A percentile compares a stretch with the other conserved stretches of the same genome.
Evolutionary conservation across 2,888 invertebrate species (phyloP).

Genomic region (Tetramorium bicarinatum): DNA sequence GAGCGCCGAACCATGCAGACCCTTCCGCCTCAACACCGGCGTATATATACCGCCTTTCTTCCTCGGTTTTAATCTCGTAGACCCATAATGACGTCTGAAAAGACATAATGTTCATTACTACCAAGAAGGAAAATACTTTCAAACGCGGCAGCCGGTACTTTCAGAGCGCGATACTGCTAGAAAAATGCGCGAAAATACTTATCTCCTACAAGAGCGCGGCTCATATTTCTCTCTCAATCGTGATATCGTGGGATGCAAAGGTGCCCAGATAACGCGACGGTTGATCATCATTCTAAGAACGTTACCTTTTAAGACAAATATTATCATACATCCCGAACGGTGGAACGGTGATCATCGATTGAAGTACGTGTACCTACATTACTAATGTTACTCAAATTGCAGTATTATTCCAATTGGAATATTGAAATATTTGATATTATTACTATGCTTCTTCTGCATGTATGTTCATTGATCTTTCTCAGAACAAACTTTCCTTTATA

Average conservation of each 20-base stretch:
- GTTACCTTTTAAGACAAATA: not conserved
- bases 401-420: not conserved
- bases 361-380: not conserved
- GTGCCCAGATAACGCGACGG: not conserved
- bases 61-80: slow-evolving; percentile 58
- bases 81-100: slow-evolving; percentile 50
- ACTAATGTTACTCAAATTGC: not conserved
- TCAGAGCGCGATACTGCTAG: slow-evolving; percentile 28
- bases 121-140: slow-evolving; percentile 41
- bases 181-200: slow-evolving; percentile 44
- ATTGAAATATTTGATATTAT: not conserved
- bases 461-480: not conserved
- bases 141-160: slow-evolving; percentile 29
- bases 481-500: not conserved
- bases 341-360: not conserved
- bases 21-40: slow-evolving; percentile 58
- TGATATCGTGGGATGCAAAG: slow-evolving; percentile 23
- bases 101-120: slow-evolving; percentile 59
- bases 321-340: not conserved
- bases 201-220: slow-evolving; percentile 9
- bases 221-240: slow-evolving; percentile 18
- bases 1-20: slow-evolving; percentile 56
- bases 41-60: slow-evolving; percentile 55
- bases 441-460: not conserved
- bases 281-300: not conserved